Base-by-base conservation (phyloP, 2,888 invertebrate genomes). In the Uloborus plumipes region DNA sequence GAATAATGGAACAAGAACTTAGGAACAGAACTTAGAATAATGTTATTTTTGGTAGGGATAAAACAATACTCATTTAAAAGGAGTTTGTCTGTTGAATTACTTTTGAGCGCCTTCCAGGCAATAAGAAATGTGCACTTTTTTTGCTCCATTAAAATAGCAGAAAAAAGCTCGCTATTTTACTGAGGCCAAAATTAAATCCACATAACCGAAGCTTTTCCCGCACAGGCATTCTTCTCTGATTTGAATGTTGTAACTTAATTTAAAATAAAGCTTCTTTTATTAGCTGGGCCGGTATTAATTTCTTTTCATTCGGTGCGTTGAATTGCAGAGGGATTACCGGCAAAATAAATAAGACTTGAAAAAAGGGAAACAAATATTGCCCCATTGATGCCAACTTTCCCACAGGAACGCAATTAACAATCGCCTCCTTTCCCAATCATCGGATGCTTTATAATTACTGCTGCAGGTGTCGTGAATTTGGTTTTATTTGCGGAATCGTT, bases 251-350 rank as follows among this genome's bases (percentile, higher is more conserved):
- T 74, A 80, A 80, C 74, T 80, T 80, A 80, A 80, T 80, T 80
- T 80, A 69, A 80, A 80, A 74, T 80, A 80, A 80, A 80, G 73
- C 74, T 69, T 67, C 80, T 80, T 80, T 80, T 80, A 80, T 74
- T 61, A 73, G 80, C 64, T 50, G 69, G 50, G 14, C 26, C 49
- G 74, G 69, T 74, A 80, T 80, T 80, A 74, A 74, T 80, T 80
- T 80, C 80, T 80, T 80, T 80, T 80, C 74, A 66, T 74, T 70
- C 80, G 70, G 69, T 47, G 74, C 22, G 47, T 31, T 31, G 31
- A 64, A 64, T 74, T 80, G 74, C 74, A 80, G 74, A 80, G 80
- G 64, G 80, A 79, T 79, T 79, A 79, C 79, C 39, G 31, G 50
- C 61, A 67, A 74, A 80, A 80, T 80, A 80, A 80, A 70, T 69